phyloP scores from a whole-genome alignment of 2,797 vertebrate species.

The Lateolabrax maculatus region DNA sequence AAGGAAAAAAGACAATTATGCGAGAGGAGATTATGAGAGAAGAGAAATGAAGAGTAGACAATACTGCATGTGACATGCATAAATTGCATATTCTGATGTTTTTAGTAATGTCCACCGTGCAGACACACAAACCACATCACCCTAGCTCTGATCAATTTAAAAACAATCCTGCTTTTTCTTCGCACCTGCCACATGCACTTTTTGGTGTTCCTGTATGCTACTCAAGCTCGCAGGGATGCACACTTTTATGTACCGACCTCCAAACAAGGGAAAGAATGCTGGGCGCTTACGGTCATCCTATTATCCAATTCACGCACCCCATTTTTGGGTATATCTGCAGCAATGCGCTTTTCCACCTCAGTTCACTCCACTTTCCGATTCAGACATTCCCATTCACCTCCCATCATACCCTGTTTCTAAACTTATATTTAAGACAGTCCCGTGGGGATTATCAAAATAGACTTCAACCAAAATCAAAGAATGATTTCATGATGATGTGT shows the following conservation, averaged over 20 bases:
- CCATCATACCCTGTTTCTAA: conserved; percentile 29
- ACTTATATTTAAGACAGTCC: conserved; percentile 35
- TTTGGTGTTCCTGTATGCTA: background rate
- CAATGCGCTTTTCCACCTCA: conserved; percentile 70
- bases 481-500: conserved; percentile 9
- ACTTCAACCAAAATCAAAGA: conserved; percentile 3
- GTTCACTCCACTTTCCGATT: conserved; percentile 60
- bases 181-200: background rate
- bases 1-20: background rate
- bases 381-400: conserved; percentile 37
- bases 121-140: background rate
- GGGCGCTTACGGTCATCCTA: conserved; percentile 46
- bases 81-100: background rate
- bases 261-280: conserved; percentile 78
- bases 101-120: background rate
- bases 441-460: conserved; percentile 33
- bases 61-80: background rate
- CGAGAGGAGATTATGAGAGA: no score
- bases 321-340: conserved; percentile 72
- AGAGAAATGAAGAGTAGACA: background rate
- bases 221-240: conserved; percentile 37
- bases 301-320: conserved; percentile 68
- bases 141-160: background rate
- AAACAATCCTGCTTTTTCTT: conserved; percentile 1
- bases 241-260: conserved; percentile 48